Evolutionary conservation across 2,888 invertebrate species (phyloP).

Genomic region (Drosophila emarginata): DNA sequence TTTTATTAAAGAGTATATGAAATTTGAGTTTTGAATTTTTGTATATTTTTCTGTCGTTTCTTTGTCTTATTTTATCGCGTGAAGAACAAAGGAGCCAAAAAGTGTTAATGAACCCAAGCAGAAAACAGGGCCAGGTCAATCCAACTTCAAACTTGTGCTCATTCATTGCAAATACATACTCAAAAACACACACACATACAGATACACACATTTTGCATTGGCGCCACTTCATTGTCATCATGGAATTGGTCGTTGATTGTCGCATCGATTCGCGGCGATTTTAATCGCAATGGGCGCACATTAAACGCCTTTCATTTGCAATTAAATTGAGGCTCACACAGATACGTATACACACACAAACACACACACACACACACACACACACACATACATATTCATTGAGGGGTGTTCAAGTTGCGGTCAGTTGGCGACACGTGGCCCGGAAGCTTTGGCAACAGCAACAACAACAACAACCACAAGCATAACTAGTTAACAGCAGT

Average conservation of each 20-base stretch:
- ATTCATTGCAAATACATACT: conserved; percentile 14
- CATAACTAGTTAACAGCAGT: conserved; percentile 15
- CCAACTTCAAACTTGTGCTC: neutral
- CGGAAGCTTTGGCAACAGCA: conserved; percentile 45
- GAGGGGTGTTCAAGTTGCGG: conserved; percentile 57
- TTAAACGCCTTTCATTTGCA: conserved; percentile 78
- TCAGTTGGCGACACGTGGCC: conserved; percentile 66
- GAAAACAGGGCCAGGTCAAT: conserved; percentile 16
- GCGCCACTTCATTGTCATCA: conserved; percentile 63
- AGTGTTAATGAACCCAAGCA: conserved; percentile 65
- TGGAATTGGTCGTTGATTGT: conserved; percentile 64
- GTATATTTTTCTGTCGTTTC: neutral
- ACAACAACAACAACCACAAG: conserved; percentile 19
- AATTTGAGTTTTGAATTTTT: neutral
- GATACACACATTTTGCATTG: neutral
- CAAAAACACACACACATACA: conserved; percentile 16
- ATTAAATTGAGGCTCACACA: conserved; percentile 59
- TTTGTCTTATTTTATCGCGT: conserved; percentile 21
- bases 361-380: conserved; percentile 25
- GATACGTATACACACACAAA: neutral
- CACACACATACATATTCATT: conserved; percentile 23
- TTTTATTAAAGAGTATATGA: neutral
- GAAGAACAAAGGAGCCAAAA: conserved; percentile 55
- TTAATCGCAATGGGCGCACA: conserved; percentile 64
- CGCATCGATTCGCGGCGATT: conserved; percentile 71